Conservation (phyloP, 2,797 vertebrate species). For the Buceros bicornis region DNA sequence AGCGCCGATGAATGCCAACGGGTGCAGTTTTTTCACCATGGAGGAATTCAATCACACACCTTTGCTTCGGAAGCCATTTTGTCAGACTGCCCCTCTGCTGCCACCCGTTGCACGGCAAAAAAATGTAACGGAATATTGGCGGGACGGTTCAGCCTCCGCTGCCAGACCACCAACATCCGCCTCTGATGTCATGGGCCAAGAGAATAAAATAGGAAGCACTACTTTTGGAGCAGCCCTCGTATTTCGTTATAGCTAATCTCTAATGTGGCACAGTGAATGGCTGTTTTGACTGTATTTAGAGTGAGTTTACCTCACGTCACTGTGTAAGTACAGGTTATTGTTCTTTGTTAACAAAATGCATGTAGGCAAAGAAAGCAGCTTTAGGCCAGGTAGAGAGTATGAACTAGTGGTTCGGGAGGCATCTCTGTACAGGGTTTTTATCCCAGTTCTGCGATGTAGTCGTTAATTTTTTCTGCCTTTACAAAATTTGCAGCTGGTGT, state of each 20-base stretch:
- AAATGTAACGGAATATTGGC: too few relatives aligned
- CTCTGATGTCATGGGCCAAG: too few relatives aligned
- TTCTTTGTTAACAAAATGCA: neutral
- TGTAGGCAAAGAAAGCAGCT: neutral
- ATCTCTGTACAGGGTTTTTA: neutral
- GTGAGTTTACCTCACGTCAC: neutral
- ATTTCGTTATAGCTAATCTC: rapidly evolving
- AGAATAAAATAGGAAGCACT: too few relatives aligned
- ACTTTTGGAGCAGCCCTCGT: too few relatives aligned
- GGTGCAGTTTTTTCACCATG: too few relatives aligned
- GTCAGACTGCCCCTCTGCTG: too few relatives aligned
- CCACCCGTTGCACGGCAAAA: too few relatives aligned
- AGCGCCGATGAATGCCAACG: too few relatives aligned
- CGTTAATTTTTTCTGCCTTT: neutral
- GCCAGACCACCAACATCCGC: too few relatives aligned
- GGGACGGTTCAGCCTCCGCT: too few relatives aligned
- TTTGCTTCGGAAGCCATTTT: too few relatives aligned
- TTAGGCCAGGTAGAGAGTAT: neutral
- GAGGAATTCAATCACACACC: too few relatives aligned
- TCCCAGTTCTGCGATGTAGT: neutral
- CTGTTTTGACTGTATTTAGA: neutral
- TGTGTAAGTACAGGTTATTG: rapidly evolving
- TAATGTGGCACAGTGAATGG: rapidly evolving
- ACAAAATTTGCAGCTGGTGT: neutral
- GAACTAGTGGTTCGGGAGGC: neutral